These are phyloP conservation scores for Limnephilus marmoratus DNA, from an alignment of 2,888 invertebrate genomes.

Conservation along the genomic window DNA sequence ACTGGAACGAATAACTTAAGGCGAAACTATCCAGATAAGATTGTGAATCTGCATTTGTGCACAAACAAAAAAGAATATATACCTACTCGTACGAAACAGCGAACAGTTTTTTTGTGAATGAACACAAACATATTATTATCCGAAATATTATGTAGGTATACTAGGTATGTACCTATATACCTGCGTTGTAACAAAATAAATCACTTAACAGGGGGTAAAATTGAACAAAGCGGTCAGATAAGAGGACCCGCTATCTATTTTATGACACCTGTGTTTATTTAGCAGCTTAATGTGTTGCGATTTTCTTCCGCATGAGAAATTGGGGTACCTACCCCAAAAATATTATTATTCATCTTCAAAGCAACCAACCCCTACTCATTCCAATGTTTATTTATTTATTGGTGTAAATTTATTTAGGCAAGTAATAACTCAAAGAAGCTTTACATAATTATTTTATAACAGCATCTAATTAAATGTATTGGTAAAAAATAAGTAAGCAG, in stretches of 20 bases:
- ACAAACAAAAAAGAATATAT: too few relatives aligned
- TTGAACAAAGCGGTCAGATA: constrained; percentile 4
- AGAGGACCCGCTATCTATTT: constrained; percentile 27
- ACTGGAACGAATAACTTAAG: too few relatives aligned
- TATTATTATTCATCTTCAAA: neutral
- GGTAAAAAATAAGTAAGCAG: too few relatives aligned
- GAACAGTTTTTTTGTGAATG: too few relatives aligned
- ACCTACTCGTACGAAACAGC: too few relatives aligned
- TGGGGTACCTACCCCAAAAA: constrained; percentile 8
- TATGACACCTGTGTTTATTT: constrained; percentile 50
- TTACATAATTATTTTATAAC: too few relatives aligned
- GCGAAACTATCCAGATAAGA: too few relatives aligned
- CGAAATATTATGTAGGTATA: too few relatives aligned
- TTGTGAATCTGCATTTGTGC: too few relatives aligned
- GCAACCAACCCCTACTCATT: neutral
- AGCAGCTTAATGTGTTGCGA: constrained; percentile 26
- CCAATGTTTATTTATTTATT: neutral
- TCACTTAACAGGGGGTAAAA: neutral
- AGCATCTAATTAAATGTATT: too few relatives aligned
- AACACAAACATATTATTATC: too few relatives aligned
- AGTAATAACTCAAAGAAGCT: too few relatives aligned
- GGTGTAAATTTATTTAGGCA: neutral
- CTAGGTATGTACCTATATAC: neutral
- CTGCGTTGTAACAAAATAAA: neutral
- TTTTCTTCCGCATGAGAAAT: constrained; percentile 22